Evolutionary conservation across 30 jellyfish, hydroid and myxozoan genomes (phyloP), one percentile per base, ranked within the genome.

Genomic region (Hydractinia echinata): DNA sequence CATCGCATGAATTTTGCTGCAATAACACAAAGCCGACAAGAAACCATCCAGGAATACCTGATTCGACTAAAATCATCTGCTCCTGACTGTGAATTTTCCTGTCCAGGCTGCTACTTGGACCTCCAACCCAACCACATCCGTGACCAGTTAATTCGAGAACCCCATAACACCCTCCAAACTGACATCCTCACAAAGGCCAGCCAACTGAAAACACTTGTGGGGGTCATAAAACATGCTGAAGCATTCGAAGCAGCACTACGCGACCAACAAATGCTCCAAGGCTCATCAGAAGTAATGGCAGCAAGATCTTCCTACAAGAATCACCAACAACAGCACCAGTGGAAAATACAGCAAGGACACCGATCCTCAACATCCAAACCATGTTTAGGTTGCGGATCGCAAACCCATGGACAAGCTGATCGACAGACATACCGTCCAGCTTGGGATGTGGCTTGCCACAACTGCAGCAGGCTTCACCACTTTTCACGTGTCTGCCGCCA

Each of bases 141-240:
- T 9, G 68, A 56, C 68, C 68, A 56, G 15, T 56, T 56, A 9
- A 56, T 56, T 9, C 68, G 68, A 9, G 68, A 15, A 9, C 68
- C 15, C 68, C 10, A 56, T 56, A 9, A 9, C 13, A 56, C 15
- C 10, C 15, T 56, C 4, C 80, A 70, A 70, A 16, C 80, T 15
- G 80, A 70, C 58, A 16, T 70, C 5, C 14, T 70, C 21, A 56
- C 80, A 54, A 70, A 70, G 80, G 67, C 67, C 80, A 70, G 80
- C 68, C 80, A 18, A 70, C 51, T 16, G 8, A 70, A 70, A 70
- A 70, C 80, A 54, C 67, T 70, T 70, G 14, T 13, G 5, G 80
- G 48, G 56, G 67, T 70, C 48, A 16, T 70, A 7, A 70, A 70
- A 16, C 80, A 70, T 56, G 67, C 80, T 49, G 58, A 70, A 70